Percentiles rank a stretch among this genome's conserved stretches.
Conservation (phyloP, 2,113 vertebrate genomes). For the Cromileptes altivelis region DNA sequence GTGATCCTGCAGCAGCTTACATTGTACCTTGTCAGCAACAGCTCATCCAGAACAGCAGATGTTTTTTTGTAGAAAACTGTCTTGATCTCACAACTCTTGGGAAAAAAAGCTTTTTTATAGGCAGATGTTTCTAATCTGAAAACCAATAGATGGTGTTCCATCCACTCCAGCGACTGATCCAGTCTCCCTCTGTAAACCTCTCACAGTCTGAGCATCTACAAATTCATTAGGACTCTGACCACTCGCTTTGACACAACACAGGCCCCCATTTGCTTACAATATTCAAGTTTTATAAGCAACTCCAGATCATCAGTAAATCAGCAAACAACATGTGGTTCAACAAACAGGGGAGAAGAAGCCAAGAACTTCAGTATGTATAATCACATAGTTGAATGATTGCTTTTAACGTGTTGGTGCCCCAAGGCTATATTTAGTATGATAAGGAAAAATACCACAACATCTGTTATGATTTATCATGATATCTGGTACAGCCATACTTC, state of each 20-base stretch:
- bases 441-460: no score
- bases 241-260: conserved; percentile 34
- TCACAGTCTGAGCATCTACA: conserved; percentile 54
- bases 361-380: not conserved
- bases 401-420: not conserved
- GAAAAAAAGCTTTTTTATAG: conserved; percentile 46
- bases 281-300: conserved; percentile 60
- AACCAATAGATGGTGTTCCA: conserved; percentile 55
- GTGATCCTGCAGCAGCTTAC: conserved; percentile 62
- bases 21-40: conserved; percentile 66
- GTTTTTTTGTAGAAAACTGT: conserved; percentile 47
- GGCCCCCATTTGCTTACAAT: conserved; percentile 57
- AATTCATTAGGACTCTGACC: conserved; percentile 60
- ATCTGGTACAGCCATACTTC: no score
- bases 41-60: conserved; percentile 63
- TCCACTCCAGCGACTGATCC: conserved; percentile 40
- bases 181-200: conserved; percentile 15
- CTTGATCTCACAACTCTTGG: conserved; percentile 34
- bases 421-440: no score
- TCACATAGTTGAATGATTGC: not conserved
- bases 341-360: not conserved
- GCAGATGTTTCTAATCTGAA: conserved; percentile 72
- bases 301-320: conserved; percentile 25
- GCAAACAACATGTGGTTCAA: conserved; percentile 14
- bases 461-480: no score